Conservation (phyloP, 2,797 vertebrate genomes). For the Lepus townsendii region DNA sequence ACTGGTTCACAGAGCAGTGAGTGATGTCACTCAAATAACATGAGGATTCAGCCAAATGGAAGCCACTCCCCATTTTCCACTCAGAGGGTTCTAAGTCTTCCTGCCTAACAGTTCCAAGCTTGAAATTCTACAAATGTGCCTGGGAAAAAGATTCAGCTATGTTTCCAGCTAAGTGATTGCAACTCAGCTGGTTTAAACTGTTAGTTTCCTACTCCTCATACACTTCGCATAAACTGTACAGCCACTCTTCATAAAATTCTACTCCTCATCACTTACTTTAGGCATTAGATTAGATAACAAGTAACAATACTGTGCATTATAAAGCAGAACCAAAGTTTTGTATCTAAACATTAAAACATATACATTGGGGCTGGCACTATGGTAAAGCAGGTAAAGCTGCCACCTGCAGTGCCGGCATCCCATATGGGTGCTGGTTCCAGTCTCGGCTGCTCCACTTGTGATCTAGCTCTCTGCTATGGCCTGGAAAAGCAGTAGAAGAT, state of each 20-base stretch:
- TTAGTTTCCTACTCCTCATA: not conserved
- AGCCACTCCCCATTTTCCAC: not conserved
- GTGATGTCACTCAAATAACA: rapidly evolving
- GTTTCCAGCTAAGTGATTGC: not conserved
- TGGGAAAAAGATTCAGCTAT: not conserved
- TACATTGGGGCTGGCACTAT: not conserved
- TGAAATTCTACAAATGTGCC: slow-evolving; percentile 22
- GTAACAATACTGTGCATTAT: not conserved
- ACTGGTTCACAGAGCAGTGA: too few relatives aligned
- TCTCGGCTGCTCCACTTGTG: too few relatives aligned
- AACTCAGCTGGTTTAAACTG: slow-evolving; percentile 10
- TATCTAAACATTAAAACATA: not conserved
- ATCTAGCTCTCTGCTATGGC: too few relatives aligned
- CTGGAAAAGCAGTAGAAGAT: too few relatives aligned
- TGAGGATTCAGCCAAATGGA: not conserved
- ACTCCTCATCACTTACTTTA: not conserved
- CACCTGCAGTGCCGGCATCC: too few relatives aligned
- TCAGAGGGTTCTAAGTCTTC: not conserved
- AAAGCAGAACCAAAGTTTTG: not conserved
- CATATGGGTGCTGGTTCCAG: too few relatives aligned
- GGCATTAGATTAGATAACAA: not conserved
- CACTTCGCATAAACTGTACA: not conserved
- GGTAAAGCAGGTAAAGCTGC: too few relatives aligned
- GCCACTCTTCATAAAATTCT: not conserved
- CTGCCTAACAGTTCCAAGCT: not conserved